These are phyloP conservation scores for Caenorhabditis auriculariae DNA, from an alignment of 2,888 invertebrate genomes.

Conservation along the genomic window DNA sequence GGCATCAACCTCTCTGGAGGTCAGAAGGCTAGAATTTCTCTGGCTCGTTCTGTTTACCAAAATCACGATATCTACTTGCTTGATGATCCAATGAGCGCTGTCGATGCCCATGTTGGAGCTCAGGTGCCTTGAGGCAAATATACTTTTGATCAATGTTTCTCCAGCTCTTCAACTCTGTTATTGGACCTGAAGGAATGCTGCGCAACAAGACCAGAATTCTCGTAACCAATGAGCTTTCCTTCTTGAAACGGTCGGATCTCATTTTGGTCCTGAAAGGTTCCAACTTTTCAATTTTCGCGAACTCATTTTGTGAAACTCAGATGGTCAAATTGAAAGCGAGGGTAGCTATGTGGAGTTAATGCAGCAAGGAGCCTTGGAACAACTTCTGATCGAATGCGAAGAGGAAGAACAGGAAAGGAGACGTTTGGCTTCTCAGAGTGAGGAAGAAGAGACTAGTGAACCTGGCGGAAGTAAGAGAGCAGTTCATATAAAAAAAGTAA, in stretches of 20 bases:
- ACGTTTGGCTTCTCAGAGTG: slow-evolving; percentile 25
- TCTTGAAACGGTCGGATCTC: slow-evolving; percentile 84
- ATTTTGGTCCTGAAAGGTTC: slow-evolving; percentile 80
- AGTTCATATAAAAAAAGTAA: slow-evolving; percentile 1
- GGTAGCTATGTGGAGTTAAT: slow-evolving; percentile 58
- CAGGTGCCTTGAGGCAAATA: slow-evolving; percentile 77
- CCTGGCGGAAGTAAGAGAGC: slow-evolving; percentile 31
- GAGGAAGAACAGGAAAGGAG: slow-evolving; percentile 35
- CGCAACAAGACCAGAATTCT: slow-evolving; percentile 78
- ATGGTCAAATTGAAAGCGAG: slow-evolving; percentile 52
- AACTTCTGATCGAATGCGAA: slow-evolving; percentile 56
- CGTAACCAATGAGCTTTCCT: slow-evolving; percentile 93
- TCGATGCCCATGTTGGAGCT: slow-evolving; percentile 94
- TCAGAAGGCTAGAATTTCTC: slow-evolving; percentile 75
- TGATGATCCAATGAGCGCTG: slow-evolving; percentile 92
- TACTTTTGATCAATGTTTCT: neutral
- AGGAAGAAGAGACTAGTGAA: slow-evolving; percentile 32
- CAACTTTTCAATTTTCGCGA: neutral
- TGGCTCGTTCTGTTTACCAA: slow-evolving; percentile 87
- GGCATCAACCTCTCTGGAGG: slow-evolving; percentile 62
- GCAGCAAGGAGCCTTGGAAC: slow-evolving; percentile 52
- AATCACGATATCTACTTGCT: slow-evolving; percentile 87
- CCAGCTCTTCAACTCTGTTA: slow-evolving; percentile 53
- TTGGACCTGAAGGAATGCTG: slow-evolving; percentile 61
- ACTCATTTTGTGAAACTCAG: slow-evolving; percentile 15